Percentiles rank a stretch among this genome's conserved stretches.
Conservation (phyloP, 2,888 invertebrate genomes). For the Apotomis capreana region DNA sequence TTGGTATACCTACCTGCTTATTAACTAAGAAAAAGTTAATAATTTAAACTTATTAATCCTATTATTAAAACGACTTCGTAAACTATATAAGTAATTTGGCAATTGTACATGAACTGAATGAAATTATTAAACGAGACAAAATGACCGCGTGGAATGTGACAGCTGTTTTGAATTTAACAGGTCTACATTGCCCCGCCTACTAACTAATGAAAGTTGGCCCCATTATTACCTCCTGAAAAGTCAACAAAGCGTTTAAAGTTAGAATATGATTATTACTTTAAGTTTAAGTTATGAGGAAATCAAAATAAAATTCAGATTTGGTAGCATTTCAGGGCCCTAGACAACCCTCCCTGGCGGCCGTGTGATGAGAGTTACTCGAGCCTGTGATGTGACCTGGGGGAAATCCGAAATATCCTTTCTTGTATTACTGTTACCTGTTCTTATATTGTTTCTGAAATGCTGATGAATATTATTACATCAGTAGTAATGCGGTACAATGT, state of each 20-base stretch:
- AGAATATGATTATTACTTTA: not conserved
- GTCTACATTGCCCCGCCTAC: not conserved
- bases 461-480: conserved; percentile 13
- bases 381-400: conserved; percentile 34
- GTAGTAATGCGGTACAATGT: too few relatives aligned
- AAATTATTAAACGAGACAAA: too few relatives aligned
- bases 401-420: conserved; percentile 33
- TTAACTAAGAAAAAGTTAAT: too few relatives aligned
- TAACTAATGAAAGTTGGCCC: not conserved
- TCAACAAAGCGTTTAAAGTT: not conserved
- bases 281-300: not conserved
- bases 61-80: too few relatives aligned
- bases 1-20: too few relatives aligned
- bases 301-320: conserved; percentile 2
- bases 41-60: too few relatives aligned
- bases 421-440: conserved; percentile 16
- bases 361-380: conserved; percentile 23
- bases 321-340: conserved; percentile 13
- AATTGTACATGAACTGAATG: too few relatives aligned
- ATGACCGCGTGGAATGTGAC: not conserved
- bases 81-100: too few relatives aligned
- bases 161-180: conserved; percentile 7
- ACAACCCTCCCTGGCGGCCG: conserved; percentile 15
- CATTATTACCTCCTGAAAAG: not conserved
- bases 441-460: conserved; percentile 22